Conservation (phyloP, 2,113 vertebrate genomes). For the Neofelis nebulosa region DNA sequence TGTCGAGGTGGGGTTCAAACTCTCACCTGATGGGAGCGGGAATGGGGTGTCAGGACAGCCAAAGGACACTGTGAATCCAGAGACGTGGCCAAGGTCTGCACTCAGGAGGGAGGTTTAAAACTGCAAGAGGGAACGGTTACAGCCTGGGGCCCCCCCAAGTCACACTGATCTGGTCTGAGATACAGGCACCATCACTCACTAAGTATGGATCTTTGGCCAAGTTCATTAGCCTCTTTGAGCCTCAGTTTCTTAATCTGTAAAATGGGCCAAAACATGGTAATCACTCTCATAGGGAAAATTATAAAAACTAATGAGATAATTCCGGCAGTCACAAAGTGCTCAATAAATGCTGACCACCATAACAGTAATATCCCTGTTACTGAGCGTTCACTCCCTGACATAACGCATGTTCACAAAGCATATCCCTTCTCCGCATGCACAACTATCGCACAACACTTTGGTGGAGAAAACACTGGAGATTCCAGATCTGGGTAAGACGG, state of each 20-base stretch:
- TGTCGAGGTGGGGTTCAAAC: no score
- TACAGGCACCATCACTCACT: background rate
- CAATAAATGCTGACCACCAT: background rate
- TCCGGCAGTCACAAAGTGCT: background rate
- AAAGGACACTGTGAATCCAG: background rate
- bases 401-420: background rate
- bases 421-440: background rate
- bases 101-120: background rate
- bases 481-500: background rate
- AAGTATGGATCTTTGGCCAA: background rate
- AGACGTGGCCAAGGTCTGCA: background rate
- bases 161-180: background rate
- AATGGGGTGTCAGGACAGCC: background rate
- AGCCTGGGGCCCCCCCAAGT: background rate
- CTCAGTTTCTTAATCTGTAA: background rate
- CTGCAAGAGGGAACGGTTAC: rapidly evolving
- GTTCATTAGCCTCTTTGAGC: background rate
- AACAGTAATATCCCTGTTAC: rapidly evolving
- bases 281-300: background rate
- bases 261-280: background rate
- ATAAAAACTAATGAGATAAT: background rate
- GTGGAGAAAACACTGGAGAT: background rate
- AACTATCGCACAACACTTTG: background rate
- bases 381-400: background rate
- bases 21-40: background rate